These are phyloP conservation scores for Ophion ellenae DNA, from an alignment of 2,888 invertebrate species.

Conservation along the genomic window DNA sequence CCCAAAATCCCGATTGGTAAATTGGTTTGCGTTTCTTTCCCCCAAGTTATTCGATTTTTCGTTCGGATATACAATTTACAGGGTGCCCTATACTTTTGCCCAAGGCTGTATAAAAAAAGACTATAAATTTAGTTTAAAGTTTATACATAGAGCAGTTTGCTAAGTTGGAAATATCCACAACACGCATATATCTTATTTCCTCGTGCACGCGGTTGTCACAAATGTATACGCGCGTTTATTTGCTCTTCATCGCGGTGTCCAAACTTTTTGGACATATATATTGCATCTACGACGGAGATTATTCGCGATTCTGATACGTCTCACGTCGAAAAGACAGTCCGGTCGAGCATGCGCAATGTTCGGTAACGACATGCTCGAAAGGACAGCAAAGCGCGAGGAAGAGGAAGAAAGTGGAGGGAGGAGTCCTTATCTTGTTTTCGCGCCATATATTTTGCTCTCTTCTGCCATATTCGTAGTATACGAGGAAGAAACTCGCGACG, in stretches of 20 bases:
- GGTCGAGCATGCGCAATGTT: conserved; percentile 21
- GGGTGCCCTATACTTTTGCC: too few species aligned
- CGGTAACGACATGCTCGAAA: conserved; percentile 14
- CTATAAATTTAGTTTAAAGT: too few species aligned
- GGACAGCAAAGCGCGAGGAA: conserved; percentile 3
- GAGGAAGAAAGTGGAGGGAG: background rate
- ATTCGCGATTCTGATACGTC: conserved; percentile 65
- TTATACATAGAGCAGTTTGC: conserved; percentile 37
- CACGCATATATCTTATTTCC: background rate
- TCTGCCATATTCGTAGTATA: conserved; percentile 23
- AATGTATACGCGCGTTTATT: too few species aligned
- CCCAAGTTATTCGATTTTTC: too few species aligned
- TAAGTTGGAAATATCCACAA: background rate
- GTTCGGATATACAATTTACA: too few species aligned
- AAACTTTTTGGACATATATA: conserved; percentile 58
- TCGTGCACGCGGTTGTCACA: too few species aligned
- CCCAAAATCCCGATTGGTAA: too few species aligned
- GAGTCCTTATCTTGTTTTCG: background rate
- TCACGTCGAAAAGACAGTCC: conserved; percentile 48
- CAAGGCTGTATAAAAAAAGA: too few species aligned
- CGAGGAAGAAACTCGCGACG: background rate
- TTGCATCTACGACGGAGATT: conserved; percentile 73
- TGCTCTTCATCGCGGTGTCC: conserved; percentile 68
- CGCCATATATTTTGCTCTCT: conserved; percentile 16
- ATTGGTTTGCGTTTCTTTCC: too few species aligned